Percentiles rank a stretch among this genome's conserved stretches.
These are phyloP conservation scores for Dimorphilus gyrociliatus DNA, from an alignment of 2,888 invertebrate species.

Conservation along the genomic window DNA sequence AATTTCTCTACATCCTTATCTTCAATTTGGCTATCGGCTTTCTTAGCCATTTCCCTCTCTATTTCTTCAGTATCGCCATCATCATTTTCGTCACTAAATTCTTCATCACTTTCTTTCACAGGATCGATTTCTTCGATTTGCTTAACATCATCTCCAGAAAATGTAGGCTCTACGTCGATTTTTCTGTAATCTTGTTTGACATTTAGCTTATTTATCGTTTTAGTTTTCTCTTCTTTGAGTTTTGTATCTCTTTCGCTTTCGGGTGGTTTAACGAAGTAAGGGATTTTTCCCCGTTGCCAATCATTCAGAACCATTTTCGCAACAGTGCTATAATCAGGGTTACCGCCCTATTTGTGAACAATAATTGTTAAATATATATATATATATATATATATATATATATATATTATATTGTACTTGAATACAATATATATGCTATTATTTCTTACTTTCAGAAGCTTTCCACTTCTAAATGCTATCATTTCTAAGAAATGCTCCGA, in stretches of 20 bases:
- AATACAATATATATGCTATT: background rate
- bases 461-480: constrained; percentile 66
- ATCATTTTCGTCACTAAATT: constrained; percentile 6
- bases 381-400: no score
- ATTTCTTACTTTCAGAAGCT: constrained; percentile 55
- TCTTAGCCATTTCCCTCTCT: constrained; percentile 2
- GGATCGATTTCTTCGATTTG: constrained; percentile 14
- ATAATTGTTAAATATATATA: no score
- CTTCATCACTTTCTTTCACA: background rate
- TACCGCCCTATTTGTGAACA: constrained; percentile 55
- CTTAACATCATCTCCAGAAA: constrained; percentile 32
- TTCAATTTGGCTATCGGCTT: background rate
- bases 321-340: constrained; percentile 72
- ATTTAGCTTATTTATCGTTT: constrained; percentile 3
- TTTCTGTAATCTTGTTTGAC: constrained; percentile 34
- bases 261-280: constrained; percentile 76
- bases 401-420: no score
- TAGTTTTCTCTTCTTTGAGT: no score
- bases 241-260: constrained; percentile 6
- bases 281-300: constrained; percentile 92
- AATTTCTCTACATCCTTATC: background rate
- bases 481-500: constrained; percentile 77
- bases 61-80: constrained; percentile 14
- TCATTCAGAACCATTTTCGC: constrained; percentile 93
- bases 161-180: constrained; percentile 32